Conservation (phyloP, 2,797 vertebrate genomes). For the Apogon talboti region DNA sequence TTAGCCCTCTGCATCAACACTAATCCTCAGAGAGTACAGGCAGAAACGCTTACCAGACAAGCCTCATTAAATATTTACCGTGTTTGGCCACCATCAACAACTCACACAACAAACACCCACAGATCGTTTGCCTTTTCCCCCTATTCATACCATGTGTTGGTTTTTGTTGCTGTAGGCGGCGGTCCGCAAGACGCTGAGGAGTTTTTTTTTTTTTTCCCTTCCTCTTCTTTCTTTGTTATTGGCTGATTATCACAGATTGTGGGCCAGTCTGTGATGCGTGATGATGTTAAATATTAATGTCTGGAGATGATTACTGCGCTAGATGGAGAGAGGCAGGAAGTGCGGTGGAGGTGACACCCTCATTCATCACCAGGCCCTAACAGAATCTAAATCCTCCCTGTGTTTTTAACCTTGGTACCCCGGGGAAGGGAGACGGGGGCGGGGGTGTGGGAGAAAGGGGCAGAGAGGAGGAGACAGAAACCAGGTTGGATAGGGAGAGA, state of each 20-base stretch:
- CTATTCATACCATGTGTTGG: slow-evolving; percentile 38
- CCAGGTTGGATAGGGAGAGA: slow-evolving; percentile 17
- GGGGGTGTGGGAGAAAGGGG: slow-evolving; percentile 8
- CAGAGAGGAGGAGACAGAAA: slow-evolving; percentile 33
- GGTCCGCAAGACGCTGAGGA: slow-evolving; percentile 10
- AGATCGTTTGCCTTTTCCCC: slow-evolving; percentile 48
- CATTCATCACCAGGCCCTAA: slow-evolving; percentile 77
- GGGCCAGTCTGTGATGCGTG: slow-evolving; percentile 50
- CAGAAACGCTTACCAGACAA: slow-evolving; percentile 70
- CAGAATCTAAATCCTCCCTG: slow-evolving; percentile 76
- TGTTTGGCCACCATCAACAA: slow-evolving; percentile 76
- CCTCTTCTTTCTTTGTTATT: slow-evolving; percentile 41
- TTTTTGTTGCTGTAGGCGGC: slow-evolving; percentile 19
- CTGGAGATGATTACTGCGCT: slow-evolving; percentile 71
- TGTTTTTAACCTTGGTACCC: slow-evolving; percentile 83
- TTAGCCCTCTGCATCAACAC: slow-evolving; percentile 66
- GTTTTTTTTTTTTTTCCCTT: slow-evolving; percentile 2
- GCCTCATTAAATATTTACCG: slow-evolving; percentile 78
- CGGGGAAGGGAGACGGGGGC: slow-evolving; percentile 27
- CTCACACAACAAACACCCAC: slow-evolving; percentile 71
- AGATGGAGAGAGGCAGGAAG: slow-evolving; percentile 71
- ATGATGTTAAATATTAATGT: slow-evolving; percentile 84
- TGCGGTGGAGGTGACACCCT: slow-evolving; percentile 72
- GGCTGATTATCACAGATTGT: slow-evolving; percentile 62
- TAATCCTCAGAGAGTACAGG: slow-evolving; percentile 64